phyloP scores from a whole-genome alignment of 1,140 invertebrate species.

The Drosophila eugracilis region DNA sequence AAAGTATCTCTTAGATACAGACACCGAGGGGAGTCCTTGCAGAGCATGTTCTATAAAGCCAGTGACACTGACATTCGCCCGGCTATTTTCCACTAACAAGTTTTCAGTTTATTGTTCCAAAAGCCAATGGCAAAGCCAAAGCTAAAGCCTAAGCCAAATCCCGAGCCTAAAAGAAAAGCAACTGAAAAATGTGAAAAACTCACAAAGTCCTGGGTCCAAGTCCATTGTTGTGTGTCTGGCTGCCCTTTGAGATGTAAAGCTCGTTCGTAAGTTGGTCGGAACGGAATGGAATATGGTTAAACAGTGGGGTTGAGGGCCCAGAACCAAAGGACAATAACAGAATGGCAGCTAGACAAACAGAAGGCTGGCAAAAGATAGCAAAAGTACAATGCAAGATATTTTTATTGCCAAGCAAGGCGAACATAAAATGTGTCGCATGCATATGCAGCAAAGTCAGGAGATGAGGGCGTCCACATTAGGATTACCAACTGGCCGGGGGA shows the following conservation, averaged over 20 bases:
- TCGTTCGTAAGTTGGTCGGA: slow-evolving; percentile 60
- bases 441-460: slow-evolving; percentile 47
- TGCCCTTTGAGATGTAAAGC: slow-evolving; percentile 58
- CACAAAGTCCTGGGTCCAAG: slow-evolving; percentile 62
- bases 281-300: slow-evolving; percentile 65
- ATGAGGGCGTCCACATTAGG: slow-evolving; percentile 46
- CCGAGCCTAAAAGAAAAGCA: slow-evolving; percentile 61
- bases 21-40: slow-evolving; percentile 22
- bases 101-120: slow-evolving; percentile 75
- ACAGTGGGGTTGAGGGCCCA: slow-evolving; percentile 15
- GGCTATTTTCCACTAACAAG: slow-evolving; percentile 58
- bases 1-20: slow-evolving; percentile 9
- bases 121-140: slow-evolving; percentile 55
- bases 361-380: slow-evolving; percentile 61
- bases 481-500: slow-evolving; percentile 55
- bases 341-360: slow-evolving; percentile 40
- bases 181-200: slow-evolving; percentile 51
- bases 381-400: slow-evolving; percentile 78
- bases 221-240: slow-evolving; percentile 60
- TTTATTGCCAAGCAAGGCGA: slow-evolving; percentile 77
- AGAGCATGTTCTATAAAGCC: slow-evolving; percentile 53
- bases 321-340: slow-evolving; percentile 23
- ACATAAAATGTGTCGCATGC: slow-evolving; percentile 80
- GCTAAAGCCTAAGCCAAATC: slow-evolving; percentile 62
- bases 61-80: slow-evolving; percentile 56